Conservation (phyloP, 2,888 invertebrate genomes). For the Epinotia nisella region DNA sequence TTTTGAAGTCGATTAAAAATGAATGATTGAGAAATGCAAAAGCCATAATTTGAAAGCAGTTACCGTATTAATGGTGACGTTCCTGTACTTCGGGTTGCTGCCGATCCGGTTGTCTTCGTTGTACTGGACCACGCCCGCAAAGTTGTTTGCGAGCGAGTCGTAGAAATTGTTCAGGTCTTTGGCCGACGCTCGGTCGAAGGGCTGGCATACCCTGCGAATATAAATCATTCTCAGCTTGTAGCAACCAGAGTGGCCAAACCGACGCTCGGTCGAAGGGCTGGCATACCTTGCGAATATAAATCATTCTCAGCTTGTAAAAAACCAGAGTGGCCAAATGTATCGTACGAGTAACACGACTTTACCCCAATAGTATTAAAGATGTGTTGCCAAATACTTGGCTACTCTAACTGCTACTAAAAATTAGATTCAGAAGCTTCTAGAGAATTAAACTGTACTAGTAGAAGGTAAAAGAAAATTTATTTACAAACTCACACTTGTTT, state of each 20-base stretch:
- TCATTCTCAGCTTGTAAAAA: too few relatives aligned
- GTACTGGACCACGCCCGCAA: constrained; percentile 97
- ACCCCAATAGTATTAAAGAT: too few relatives aligned
- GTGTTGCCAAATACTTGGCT: too few relatives aligned
- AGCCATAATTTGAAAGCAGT: constrained; percentile 40
- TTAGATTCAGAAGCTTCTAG: too few relatives aligned
- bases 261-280: constrained; percentile 87
- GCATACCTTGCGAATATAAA: constrained; percentile 86
- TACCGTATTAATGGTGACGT: constrained; percentile 91
- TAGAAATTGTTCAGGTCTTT: constrained; percentile 92
- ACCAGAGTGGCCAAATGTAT: too few relatives aligned
- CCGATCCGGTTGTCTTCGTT: constrained; percentile 95
- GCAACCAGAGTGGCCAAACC: constrained; percentile 28
- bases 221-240: not conserved
- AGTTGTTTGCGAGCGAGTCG: constrained; percentile 92
- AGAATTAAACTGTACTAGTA: too few relatives aligned
- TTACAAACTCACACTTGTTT: too few relatives aligned
- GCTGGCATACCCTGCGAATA: constrained; percentile 88
- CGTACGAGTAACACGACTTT: too few relatives aligned
- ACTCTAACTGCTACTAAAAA: too few relatives aligned
- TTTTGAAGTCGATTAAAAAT: too few relatives aligned
- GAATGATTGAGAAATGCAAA: too few relatives aligned
- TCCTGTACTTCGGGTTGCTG: constrained; percentile 83
- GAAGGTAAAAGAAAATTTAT: too few relatives aligned
- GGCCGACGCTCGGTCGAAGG: constrained; percentile 86